These are phyloP conservation scores for Trichogramma evanescens DNA, from an alignment of 2,888 invertebrate genomes.

Conservation along the genomic window DNA sequence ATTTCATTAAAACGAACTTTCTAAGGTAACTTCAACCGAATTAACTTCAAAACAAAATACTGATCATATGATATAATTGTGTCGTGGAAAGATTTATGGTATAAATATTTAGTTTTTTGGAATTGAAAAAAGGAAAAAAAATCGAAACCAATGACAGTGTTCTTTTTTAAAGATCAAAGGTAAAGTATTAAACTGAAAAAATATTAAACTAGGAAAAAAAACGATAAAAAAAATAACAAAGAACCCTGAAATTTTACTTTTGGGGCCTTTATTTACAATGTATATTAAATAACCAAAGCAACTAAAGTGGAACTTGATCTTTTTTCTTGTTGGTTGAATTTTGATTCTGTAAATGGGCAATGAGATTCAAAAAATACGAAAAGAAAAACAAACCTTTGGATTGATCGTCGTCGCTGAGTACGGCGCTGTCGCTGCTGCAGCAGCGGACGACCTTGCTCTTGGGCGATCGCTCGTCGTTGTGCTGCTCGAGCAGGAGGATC, in stretches of 20 bases:
- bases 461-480: conserved; percentile 20
- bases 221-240: no score
- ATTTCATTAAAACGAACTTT: no score
- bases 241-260: neutral
- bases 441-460: conserved; percentile 45
- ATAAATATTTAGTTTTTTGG: no score
- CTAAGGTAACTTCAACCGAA: no score
- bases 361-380: neutral
- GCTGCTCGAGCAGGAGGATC: conserved; percentile 11
- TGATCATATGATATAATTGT: no score
- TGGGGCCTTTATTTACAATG: neutral
- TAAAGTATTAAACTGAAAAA: no score
- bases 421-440: conserved; percentile 52
- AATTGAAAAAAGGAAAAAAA: no score
- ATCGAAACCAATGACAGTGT: no score
- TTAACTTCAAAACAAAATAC: no score
- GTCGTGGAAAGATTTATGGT: no score
- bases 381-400: conserved; percentile 32
- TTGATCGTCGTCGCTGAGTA: conserved; percentile 51
- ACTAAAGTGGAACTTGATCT: neutral
- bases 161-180: no score
- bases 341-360: neutral
- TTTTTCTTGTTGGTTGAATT: neutral
- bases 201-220: no score
- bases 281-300: neutral